Percentiles rank a stretch among this genome's conserved stretches.
These are phyloP conservation scores for Zeuzera pyrina DNA, from an alignment of 2,888 invertebrate genomes.

Conservation along the genomic window DNA sequence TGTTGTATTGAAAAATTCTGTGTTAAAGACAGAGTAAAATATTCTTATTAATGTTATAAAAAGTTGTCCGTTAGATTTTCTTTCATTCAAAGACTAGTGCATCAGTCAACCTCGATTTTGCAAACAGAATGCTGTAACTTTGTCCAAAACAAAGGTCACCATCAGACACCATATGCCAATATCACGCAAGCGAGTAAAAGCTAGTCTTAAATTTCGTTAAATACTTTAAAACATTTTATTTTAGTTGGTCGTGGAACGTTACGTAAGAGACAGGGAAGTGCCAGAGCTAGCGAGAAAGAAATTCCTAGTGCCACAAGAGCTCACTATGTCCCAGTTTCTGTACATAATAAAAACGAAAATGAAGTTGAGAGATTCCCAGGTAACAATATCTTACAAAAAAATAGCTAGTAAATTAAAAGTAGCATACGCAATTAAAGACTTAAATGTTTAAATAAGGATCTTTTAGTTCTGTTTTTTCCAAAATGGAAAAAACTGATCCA, in stretches of 20 bases:
- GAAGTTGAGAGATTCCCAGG: constrained; percentile 62
- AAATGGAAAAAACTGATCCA: too few relatives aligned
- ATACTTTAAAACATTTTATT: constrained; percentile 19
- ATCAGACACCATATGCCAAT: too few relatives aligned
- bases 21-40: not conserved
- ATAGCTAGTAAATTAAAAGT: too few relatives aligned
- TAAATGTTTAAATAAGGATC: not conserved
- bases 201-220: not conserved
- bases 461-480: not conserved
- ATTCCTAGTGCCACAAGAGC: constrained; percentile 89
- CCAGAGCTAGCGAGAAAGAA: constrained; percentile 86
- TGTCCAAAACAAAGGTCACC: too few relatives aligned
- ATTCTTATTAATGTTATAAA: too few relatives aligned
- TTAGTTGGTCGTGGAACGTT: constrained; percentile 86
- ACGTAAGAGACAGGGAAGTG: constrained; percentile 80
- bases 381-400: too few relatives aligned
- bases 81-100: too few relatives aligned
- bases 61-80: too few relatives aligned
- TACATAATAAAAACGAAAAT: constrained; percentile 78
- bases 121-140: too few relatives aligned
- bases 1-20: not conserved
- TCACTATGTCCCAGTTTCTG: constrained; percentile 90
- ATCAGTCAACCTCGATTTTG: too few relatives aligned
- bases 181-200: too few relatives aligned
- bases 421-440: too few relatives aligned